Percentiles rank a stretch among this genome's conserved stretches.
These are phyloP conservation scores for Polyommatus icarus DNA, from an alignment of 2,888 invertebrate genomes.

Conservation along the genomic window DNA sequence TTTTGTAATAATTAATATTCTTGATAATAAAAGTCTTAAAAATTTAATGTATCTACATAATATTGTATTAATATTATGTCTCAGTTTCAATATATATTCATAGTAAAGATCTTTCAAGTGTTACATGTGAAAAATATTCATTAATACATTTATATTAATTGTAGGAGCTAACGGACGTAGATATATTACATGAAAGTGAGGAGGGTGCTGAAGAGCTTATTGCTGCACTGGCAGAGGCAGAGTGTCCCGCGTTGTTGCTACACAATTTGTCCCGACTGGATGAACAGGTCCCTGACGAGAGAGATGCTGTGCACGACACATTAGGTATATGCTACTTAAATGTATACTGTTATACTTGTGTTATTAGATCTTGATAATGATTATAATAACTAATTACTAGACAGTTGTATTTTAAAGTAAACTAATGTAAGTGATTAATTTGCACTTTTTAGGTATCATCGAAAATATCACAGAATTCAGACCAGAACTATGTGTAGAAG, in stretches of 20 bases:
- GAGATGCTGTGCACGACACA: slow-evolving; percentile 97
- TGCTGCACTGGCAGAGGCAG: slow-evolving; percentile 92
- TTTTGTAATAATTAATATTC: too few relatives aligned
- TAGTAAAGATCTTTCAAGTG: too few relatives aligned
- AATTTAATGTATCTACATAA: too few relatives aligned
- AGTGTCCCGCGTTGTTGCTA: slow-evolving; percentile 93
- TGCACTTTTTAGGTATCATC: slow-evolving; percentile 84
- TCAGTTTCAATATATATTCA: too few relatives aligned
- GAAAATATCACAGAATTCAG: slow-evolving; percentile 97
- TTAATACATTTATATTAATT: background rate
- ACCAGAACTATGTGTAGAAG: slow-evolving; percentile 90
- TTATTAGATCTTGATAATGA: background rate
- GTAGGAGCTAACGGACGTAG: slow-evolving; percentile 97
- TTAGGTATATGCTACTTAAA: slow-evolving; percentile 76
- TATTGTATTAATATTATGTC: too few relatives aligned
- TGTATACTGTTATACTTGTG: too few relatives aligned
- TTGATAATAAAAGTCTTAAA: too few relatives aligned
- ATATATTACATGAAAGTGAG: slow-evolving; percentile 95
- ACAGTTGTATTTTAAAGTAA: too few relatives aligned
- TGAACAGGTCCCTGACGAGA: slow-evolving; percentile 95
- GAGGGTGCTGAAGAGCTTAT: slow-evolving; percentile 94
- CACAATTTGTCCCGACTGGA: slow-evolving; percentile 97
- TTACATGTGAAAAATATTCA: too few relatives aligned
- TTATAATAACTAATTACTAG: background rate
- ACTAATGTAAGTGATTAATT: too few relatives aligned